Percentiles rank a stretch among this genome's conserved stretches.
Evolutionary conservation across 2,113 vertebrate genomes (phyloP).

Genomic region (Propithecus coquereli): DNA sequence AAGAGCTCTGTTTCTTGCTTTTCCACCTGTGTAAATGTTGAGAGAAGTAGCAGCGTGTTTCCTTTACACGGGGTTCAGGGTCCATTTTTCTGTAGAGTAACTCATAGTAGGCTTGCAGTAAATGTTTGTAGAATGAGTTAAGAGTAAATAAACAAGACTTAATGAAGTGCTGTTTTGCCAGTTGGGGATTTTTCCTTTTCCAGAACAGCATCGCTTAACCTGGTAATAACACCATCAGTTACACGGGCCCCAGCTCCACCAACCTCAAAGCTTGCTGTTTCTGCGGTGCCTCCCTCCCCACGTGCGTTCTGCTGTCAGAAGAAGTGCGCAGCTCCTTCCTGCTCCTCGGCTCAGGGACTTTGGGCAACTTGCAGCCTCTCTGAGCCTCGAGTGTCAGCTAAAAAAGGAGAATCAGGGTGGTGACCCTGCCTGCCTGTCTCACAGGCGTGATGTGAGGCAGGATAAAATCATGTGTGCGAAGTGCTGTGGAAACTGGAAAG

Average conservation of each 20-base stretch:
- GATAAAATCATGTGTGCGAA: background rate
- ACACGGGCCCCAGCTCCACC: rapidly evolving
- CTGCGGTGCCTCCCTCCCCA: background rate
- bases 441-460: rapidly evolving
- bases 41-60: background rate
- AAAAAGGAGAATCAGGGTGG: background rate
- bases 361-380: background rate
- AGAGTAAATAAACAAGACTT: background rate
- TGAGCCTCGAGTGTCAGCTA: background rate
- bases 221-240: background rate
- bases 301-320: background rate
- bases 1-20: background rate
- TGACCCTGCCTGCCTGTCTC: background rate
- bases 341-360: background rate
- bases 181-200: background rate
- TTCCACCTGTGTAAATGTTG: background rate
- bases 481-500: background rate
- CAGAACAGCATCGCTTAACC: background rate
- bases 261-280: rapidly evolving
- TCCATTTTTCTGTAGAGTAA: background rate
- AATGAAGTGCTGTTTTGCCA: background rate
- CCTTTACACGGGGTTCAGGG: background rate
- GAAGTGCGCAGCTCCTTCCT: background rate
- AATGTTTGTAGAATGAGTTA: background rate
- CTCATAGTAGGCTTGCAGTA: background rate